Conservation (phyloP, 1,140 invertebrate genomes). For the Zaprionus kolodkinae region DNA sequence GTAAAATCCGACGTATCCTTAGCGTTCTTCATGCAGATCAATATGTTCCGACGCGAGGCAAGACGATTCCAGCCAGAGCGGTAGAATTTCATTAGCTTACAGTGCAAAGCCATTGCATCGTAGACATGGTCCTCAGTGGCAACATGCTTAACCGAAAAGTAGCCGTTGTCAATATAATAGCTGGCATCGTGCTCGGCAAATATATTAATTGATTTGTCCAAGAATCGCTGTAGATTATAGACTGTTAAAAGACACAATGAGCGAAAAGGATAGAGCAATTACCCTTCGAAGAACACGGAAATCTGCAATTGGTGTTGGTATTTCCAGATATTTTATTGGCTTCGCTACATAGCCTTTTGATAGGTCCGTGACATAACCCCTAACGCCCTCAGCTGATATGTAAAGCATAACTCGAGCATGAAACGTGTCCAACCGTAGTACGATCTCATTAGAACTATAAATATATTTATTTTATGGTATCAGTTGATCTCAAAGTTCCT, state of each 20-base stretch:
- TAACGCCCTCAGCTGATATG: conserved; percentile 55
- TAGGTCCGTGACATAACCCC: conserved; percentile 72
- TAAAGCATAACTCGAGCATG: conserved; percentile 65
- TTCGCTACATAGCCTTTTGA: conserved; percentile 45
- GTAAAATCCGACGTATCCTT: conserved; percentile 51
- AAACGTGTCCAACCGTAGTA: conserved; percentile 63
- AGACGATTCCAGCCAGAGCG: conserved; percentile 74
- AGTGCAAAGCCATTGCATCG: conserved; percentile 67
- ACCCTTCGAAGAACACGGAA: conserved; percentile 66
- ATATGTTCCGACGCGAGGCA: conserved; percentile 60
- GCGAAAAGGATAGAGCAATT: neutral
- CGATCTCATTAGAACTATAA: conserved; percentile 60
- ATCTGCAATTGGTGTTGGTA: conserved; percentile 61
- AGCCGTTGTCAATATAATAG: conserved; percentile 73
- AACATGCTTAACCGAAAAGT: conserved; percentile 66
- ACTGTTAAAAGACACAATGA: neutral
- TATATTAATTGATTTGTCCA: conserved; percentile 65
- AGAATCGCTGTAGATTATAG: conserved; percentile 41
- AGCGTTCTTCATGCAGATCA: conserved; percentile 62
- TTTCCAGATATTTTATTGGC: conserved; percentile 68
- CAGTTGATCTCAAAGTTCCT: neutral
- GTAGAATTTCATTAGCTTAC: conserved; percentile 67
- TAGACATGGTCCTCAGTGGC: conserved; percentile 70
- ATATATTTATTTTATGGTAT: neutral
- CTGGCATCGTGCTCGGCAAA: conserved; percentile 73